Conservation (phyloP, 2,113 vertebrate genomes). For the Camelus bactrianus region DNA sequence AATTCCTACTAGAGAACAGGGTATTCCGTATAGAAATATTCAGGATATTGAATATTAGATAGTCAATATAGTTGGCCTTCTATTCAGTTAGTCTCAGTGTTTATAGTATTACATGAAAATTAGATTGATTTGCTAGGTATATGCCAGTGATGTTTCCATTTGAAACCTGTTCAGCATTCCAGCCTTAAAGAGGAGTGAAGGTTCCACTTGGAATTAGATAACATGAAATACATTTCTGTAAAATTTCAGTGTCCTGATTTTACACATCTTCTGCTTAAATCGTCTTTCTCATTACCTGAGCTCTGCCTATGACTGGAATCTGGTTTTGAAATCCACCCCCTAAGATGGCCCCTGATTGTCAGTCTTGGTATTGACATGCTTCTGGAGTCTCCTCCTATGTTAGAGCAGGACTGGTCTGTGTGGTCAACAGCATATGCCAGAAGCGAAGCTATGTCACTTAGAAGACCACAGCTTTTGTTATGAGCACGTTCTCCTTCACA, state of each 20-base stretch:
- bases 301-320: neutral
- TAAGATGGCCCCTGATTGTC: neutral
- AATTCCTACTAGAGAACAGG: neutral
- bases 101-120: neutral
- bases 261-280: neutral
- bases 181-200: neutral
- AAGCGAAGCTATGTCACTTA: neutral
- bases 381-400: neutral
- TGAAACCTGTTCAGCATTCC: neutral
- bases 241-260: neutral
- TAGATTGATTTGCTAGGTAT: neutral
- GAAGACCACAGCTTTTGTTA: neutral
- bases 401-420: neutral
- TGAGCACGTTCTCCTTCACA: neutral
- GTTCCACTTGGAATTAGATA: neutral
- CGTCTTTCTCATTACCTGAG: neutral
- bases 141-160: neutral
- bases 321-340: neutral
- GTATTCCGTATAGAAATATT: neutral
- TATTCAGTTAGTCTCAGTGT: neutral
- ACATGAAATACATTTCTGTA: neutral
- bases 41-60: neutral
- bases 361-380: neutral
- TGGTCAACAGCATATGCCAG: neutral
- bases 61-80: neutral